Evolutionary conservation across 64 coral and sea anemone genomes (phyloP), one percentile per base, ranked within the genome.

Genomic region (Trachythela sp.): DNA sequence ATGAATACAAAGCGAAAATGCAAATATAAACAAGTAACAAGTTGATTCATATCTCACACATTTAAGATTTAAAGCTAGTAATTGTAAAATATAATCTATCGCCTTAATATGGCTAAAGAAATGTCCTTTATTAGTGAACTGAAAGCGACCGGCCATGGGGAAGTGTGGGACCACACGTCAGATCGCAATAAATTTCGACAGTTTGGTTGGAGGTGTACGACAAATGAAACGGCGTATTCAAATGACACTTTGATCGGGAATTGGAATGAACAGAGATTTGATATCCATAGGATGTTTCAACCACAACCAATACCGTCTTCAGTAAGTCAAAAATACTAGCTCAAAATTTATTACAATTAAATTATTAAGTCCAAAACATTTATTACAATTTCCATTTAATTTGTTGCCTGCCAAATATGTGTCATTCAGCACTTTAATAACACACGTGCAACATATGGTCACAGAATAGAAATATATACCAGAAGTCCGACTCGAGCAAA

Each of bases 101-200:
- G 94, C 50, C 60, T 85, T 87, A 85, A 89, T 33, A 93, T 93
- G 10, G 51, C 86, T 36, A 85, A 86, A 51, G 84, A 90, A 40
- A 84, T 99, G 75, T 93, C 96, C 42, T 99, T 99, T 91, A 88
- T 94, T 7, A 99, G 96, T 37, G 91, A 90, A 68, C 89, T 99
- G 34, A 91, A 89, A 85, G 96, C 96, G 64, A 99, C 91, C 14
- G 96, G 96, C 0, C 96, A 99, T 60, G 96, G 96, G 32, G 96
- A 99, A 50, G 89, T 99, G n/a, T 99, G 96, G 96, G 96, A 99
- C 91, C 96, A 99, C 32, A 99, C 93, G 30, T 45, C 56, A n/a
- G 96, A 99, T 60, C 91, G 60, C 39, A 94, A 94, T 36, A 99
- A 99, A 77, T 94, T 99, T 40, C 49, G 89, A 20, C 96, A 99